Conservation (phyloP, 2,797 vertebrate genomes). For the Odontamblyopus rebecca region DNA sequence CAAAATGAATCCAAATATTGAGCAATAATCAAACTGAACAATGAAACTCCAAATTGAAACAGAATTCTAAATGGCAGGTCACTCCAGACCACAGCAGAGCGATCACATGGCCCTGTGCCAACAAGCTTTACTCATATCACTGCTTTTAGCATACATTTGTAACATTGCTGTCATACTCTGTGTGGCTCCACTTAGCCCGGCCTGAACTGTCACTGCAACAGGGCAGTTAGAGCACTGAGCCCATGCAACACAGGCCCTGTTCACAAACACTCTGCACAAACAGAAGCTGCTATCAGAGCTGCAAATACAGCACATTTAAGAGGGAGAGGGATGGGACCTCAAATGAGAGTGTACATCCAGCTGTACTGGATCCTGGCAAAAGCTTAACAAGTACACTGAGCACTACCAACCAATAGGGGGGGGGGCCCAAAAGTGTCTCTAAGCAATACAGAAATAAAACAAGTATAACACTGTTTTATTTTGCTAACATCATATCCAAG, state of each 20-base stretch:
- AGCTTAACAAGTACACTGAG: background rate
- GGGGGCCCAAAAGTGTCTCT: background rate
- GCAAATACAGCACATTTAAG: slow-evolving; percentile 54
- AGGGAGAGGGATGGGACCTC: slow-evolving; percentile 14
- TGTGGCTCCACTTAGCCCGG: slow-evolving; percentile 38
- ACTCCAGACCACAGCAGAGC: slow-evolving; percentile 28
- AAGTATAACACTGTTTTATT: no score
- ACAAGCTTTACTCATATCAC: slow-evolving; percentile 35
- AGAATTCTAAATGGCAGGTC: slow-evolving; percentile 22
- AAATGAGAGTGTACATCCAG: no score
- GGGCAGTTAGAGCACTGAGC: slow-evolving; percentile 50
- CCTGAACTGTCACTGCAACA: slow-evolving; percentile 49
- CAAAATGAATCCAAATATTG: slow-evolving; percentile 3
- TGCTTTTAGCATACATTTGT: slow-evolving; percentile 51
- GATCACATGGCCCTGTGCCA: slow-evolving; percentile 29
- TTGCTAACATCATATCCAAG: no score
- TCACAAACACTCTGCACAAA: slow-evolving; percentile 45
- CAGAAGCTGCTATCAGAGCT: slow-evolving; percentile 36
- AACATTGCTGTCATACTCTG: slow-evolving; percentile 46
- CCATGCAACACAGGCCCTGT: slow-evolving; percentile 37
- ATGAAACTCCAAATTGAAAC: background rate
- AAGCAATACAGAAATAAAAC: no score
- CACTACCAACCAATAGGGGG: background rate
- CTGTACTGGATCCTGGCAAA: background rate
- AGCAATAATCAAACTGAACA: background rate